Percentiles rank a stretch among this genome's conserved stretches.
Conservation (phyloP, 2,888 invertebrate species). For the Hydrotaea cyrtoneurina region DNA sequence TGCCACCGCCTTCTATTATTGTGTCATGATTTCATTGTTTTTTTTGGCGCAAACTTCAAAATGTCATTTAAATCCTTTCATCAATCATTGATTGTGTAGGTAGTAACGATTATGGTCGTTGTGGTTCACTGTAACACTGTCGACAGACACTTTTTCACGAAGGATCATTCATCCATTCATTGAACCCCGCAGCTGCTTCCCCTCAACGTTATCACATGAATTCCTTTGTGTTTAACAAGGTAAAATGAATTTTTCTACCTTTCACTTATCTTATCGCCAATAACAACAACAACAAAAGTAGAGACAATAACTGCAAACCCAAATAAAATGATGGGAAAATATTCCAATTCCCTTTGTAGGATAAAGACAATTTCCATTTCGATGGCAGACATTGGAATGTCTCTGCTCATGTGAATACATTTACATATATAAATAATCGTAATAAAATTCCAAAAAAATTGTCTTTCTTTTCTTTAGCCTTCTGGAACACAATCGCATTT, state of each 20-base stretch:
- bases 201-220: background rate
- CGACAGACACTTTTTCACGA: background rate
- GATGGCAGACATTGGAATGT: background rate
- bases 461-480: background rate
- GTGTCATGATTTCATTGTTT: too few species aligned
- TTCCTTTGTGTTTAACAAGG: constrained; percentile 7
- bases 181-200: background rate
- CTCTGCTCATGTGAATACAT: background rate
- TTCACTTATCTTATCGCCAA: background rate
- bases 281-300: background rate
- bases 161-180: background rate
- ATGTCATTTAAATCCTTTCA: too few species aligned
- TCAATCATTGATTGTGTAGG: too few species aligned
- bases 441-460: too few species aligned
- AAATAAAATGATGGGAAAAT: background rate
- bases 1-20: too few species aligned
- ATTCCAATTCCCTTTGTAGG: background rate
- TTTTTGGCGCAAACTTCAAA: too few species aligned
- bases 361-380: background rate
- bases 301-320: background rate
- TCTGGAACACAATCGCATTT: background rate
- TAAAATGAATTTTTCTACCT: background rate
- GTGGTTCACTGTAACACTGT: too few species aligned
- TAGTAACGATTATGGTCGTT: too few species aligned
- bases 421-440: too few species aligned